Conservation (phyloP, 1,140 invertebrate genomes). For the Sipha flava region DNA sequence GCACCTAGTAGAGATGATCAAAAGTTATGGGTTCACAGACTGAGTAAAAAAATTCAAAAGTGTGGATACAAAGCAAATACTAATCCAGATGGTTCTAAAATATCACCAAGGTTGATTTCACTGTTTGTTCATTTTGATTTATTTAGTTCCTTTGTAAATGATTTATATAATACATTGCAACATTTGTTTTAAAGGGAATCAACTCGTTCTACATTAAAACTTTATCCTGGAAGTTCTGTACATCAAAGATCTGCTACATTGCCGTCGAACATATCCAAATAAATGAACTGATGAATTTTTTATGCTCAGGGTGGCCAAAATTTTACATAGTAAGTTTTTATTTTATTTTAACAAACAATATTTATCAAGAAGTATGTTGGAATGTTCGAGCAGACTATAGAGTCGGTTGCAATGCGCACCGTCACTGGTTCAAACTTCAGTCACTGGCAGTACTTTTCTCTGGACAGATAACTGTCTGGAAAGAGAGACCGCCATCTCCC, state of each 20-base stretch:
- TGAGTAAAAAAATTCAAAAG: constrained; percentile 87
- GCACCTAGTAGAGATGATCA: constrained; percentile 78
- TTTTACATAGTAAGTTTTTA: too few species aligned
- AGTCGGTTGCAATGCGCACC: too few species aligned
- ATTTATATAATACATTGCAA: neutral
- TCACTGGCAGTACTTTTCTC: too few species aligned
- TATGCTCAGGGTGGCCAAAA: too few species aligned
- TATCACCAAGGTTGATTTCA: neutral
- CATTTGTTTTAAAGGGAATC: constrained; percentile 53
- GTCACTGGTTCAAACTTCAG: too few species aligned
- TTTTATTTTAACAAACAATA: too few species aligned
- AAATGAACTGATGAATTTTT: neutral
- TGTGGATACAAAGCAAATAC: constrained; percentile 84
- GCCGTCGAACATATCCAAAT: constrained; percentile 40
- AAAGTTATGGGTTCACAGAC: constrained; percentile 80
- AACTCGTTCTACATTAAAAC: constrained; percentile 56
- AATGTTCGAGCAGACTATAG: too few species aligned
- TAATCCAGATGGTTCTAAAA: constrained; percentile 48
- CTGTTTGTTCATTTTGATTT: neutral
- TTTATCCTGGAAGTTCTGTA: constrained; percentile 34
- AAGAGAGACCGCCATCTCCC: too few species aligned
- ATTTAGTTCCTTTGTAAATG: neutral
- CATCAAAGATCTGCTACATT: constrained; percentile 46
- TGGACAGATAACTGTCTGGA: too few species aligned
- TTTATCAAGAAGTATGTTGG: too few species aligned